Evolutionary conservation across 2,888 invertebrate species (phyloP), one percentile per base, ranked within the genome.

Genomic region (Mayetiola destructor): DNA sequence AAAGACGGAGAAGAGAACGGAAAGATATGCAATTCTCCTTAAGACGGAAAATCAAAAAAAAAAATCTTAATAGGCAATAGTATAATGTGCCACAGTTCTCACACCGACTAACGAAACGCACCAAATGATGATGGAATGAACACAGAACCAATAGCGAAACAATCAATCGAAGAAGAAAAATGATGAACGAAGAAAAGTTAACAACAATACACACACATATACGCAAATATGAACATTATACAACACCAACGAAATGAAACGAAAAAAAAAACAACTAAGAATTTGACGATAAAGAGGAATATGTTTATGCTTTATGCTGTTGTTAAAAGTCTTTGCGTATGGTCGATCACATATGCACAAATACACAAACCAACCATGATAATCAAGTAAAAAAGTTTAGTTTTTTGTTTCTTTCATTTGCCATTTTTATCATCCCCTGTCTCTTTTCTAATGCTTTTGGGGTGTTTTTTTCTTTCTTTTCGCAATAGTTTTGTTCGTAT

Each of bases 21-120:
- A n/a, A 56, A 27, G 56, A 39, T 30, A 39, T 56, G 20, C 42
- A 42, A 56, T 42, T 56, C 55, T 39, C 42, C 6, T 21, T 21
- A 8, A 23, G 42, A n/a, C n/a, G n/a, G n/a, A n/a, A n/a, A n/a
- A n/a, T n/a, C n/a, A n/a, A n/a, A n/a, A n/a, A n/a, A 42, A 42
- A 14, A 42, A 42, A 42, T 42, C 42, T 42, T 10, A 42, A 42
- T 42, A 42, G 42, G 42, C 42, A 42, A 42, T 23, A 42, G 16
- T 18, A 23, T 27, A 27, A 27, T 48, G 23, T 42, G 9, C 20
- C 20, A n/a, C 23, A 6, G 27, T n/a, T n/a, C n/a, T 48, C 48
- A 18, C 21, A 32, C 21, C 36, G 20, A 36, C 4, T 2, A 54
- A 2, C 14, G 53, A 5, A 12, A 37, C 37, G n/a, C 37, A 27